These are phyloP conservation scores for Leucopternis melanops DNA, from an alignment of 2,113 vertebrate species.

Conservation along the genomic window DNA sequence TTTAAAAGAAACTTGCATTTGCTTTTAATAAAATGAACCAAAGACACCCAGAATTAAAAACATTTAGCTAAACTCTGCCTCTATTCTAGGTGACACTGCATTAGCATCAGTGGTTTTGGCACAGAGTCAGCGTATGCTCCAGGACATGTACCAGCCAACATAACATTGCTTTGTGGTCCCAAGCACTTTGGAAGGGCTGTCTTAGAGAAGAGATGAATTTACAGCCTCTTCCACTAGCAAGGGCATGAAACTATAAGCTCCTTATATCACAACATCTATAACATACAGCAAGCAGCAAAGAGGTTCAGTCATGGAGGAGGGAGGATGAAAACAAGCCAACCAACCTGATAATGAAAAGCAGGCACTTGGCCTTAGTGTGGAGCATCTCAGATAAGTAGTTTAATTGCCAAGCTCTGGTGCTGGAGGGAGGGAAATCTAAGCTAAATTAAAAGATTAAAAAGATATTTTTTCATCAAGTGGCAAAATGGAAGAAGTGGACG, in stretches of 20 bases:
- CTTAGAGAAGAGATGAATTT: background rate
- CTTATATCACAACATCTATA: background rate
- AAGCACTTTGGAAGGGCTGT: background rate
- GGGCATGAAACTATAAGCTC: background rate
- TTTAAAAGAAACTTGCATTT: background rate
- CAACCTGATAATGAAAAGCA: slow-evolving; percentile 54
- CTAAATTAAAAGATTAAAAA: slow-evolving; percentile 71
- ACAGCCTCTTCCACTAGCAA: background rate
- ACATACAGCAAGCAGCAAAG: background rate
- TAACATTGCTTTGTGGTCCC: background rate
- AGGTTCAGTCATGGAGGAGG: background rate
- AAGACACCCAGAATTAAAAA: background rate
- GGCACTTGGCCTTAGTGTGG: slow-evolving; percentile 35
- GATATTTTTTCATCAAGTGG: slow-evolving; percentile 63
- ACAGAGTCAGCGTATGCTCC: background rate
- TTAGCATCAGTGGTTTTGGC: background rate
- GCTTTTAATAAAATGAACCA: background rate
- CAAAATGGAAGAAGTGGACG: slow-evolving; percentile 62
- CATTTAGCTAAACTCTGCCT: background rate
- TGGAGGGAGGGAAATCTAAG: slow-evolving; percentile 55
- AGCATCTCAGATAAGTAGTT: slow-evolving; percentile 57
- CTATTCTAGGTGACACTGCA: background rate
- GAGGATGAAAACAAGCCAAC: slow-evolving; percentile 35
- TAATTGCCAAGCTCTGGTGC: slow-evolving; percentile 56
- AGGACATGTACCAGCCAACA: background rate